Base-by-base conservation (phyloP, 2,888 invertebrate genomes). In the Parascotia fuliginaria region DNA sequence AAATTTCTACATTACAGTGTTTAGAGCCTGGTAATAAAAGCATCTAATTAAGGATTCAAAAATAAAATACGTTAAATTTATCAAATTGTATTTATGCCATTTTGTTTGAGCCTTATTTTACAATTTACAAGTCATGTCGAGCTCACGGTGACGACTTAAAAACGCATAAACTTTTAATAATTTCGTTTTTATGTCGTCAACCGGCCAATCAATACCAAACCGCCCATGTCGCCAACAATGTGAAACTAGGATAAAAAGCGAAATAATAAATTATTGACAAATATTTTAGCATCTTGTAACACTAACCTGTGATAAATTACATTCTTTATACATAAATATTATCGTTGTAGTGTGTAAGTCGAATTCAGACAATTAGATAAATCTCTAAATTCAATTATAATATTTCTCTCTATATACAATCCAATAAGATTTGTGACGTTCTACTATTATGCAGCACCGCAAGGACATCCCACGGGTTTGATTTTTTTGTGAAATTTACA, bases 51-150 rank as follows among this genome's bases (percentile, higher is more conserved):
- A 19, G 19, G 19, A 19, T 19, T 19, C 5, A 33, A 37, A 28
- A 43, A 31, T 11, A 38, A 9, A 5, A 9, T 31, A 1, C 9
- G 11, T 24, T 55, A 6, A 51, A 44, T 64, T n/a, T 60, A 64
- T 50, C 44, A 68, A 64, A 52, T 56, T 64, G 67, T 65, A 68
- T 65, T 68, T 43, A 54, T 55, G 65, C 53, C 51, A 60, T 54
- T 64, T 65, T 65, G 65, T 64, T 65, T 65, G 65, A 65, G 68
- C 65, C 56, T 64, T 65, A 67, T 46, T 44, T 52, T 60, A 65
- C 48, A 64, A 51, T 52, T 64, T 60, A 60, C 55, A 53, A 48
- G 44, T 63, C 53, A 48, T 41, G 14, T 67, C 34, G 33, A 27
- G 12, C 40, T 16, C 45, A 44, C 48, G 39, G 15, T 46, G 36